Percentiles rank a stretch among this genome's conserved stretches.
Evolutionary conservation across 1,140 invertebrate species (phyloP).

Genomic region (Mactra quadrangularis): DNA sequence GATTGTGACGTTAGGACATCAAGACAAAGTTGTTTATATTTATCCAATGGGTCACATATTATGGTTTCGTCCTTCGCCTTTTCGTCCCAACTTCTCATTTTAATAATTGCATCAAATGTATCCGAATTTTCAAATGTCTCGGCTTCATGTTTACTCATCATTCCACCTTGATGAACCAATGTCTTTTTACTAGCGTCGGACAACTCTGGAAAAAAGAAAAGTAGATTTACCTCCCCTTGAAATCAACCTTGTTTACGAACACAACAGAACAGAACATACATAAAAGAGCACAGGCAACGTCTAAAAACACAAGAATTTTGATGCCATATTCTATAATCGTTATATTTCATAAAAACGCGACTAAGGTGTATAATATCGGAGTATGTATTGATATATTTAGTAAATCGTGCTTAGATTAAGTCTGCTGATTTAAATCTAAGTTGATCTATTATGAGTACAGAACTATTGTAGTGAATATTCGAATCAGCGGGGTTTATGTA

Average conservation of each 20-base stretch:
- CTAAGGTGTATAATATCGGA: too few species aligned
- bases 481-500: too few species aligned
- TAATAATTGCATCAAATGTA: conserved; percentile 64
- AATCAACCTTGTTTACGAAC: not conserved
- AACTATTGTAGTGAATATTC: too few species aligned
- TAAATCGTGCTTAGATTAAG: too few species aligned
- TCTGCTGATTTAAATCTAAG: too few species aligned
- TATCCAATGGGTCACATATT: conserved; percentile 44
- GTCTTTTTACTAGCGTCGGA: conserved; percentile 70
- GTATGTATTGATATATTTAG: too few species aligned
- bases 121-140: conserved; percentile 60
- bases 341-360: too few species aligned
- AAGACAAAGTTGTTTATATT: conserved; percentile 59
- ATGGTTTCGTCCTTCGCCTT: conserved; percentile 63
- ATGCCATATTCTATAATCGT: too few species aligned
- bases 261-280: not conserved
- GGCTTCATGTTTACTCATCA: conserved; percentile 66
- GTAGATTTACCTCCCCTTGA: not conserved
- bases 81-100: conserved; percentile 71
- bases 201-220: conserved; percentile 56
- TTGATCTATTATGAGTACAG: too few species aligned
- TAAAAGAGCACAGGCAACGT: too few species aligned
- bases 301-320: too few species aligned
- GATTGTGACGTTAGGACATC: conserved; percentile 36
- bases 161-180: conserved; percentile 71